phyloP scores from a whole-genome alignment of 2,797 vertebrate genomes.

The Liparis tanakae region DNA sequence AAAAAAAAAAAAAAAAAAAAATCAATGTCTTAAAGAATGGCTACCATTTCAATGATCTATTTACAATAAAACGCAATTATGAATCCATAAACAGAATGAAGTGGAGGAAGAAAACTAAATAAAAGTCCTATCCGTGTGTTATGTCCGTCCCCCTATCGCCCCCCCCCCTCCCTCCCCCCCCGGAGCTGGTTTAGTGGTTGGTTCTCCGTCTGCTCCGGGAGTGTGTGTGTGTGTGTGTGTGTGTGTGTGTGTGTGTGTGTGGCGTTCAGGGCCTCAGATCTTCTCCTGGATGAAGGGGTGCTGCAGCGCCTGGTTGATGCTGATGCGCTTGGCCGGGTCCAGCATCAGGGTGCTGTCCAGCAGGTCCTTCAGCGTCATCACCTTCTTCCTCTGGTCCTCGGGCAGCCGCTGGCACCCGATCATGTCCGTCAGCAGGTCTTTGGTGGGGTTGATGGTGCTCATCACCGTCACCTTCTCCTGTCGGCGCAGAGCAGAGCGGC shows the following conservation, averaged over 20 bases:
- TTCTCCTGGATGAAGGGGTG: slow-evolving; percentile 99
- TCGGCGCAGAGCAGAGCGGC: background rate
- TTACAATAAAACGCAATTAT: slow-evolving; percentile 81
- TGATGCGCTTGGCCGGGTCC: slow-evolving; percentile 98
- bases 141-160: no score
- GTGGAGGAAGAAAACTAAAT: slow-evolving; percentile 40
- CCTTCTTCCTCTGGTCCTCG: slow-evolving; percentile 99
- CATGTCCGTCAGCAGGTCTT: slow-evolving; percentile 97
- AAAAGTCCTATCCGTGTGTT: slow-evolving; percentile 39
- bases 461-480: slow-evolving; percentile 99
- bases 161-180: no score
- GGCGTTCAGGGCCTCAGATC: slow-evolving; percentile 84
- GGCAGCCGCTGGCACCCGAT: slow-evolving; percentile 96
- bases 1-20: no score
- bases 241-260: slow-evolving; percentile 45
- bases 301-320: slow-evolving; percentile 99
- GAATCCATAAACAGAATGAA: slow-evolving; percentile 61
- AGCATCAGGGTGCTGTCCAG: slow-evolving; percentile 98
- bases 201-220: slow-evolving; percentile 55
- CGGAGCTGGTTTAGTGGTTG: slow-evolving; percentile 64
- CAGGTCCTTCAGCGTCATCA: slow-evolving; percentile 98
- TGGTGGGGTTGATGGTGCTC: slow-evolving; percentile 99
- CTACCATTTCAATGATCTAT: slow-evolving; percentile 74
- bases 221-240: slow-evolving; percentile 45
- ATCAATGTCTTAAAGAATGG: slow-evolving; percentile 58